phyloP scores from a whole-genome alignment of 2,888 invertebrate genomes.

The Biston stratarius region DNA sequence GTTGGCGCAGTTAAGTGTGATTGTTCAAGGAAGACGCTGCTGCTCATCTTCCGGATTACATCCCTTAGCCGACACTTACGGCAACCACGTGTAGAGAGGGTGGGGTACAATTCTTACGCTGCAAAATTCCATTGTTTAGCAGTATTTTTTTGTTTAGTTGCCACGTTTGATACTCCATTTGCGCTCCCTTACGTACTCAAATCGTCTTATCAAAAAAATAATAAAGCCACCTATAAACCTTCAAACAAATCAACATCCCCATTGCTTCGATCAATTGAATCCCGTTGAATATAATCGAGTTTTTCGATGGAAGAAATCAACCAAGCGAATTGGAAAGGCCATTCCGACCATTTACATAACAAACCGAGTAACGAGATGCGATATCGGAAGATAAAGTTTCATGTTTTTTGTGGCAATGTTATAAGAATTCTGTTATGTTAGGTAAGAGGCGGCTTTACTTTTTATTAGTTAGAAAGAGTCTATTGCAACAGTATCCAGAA shows the following conservation, averaged over 20 bases:
- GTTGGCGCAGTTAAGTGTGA: no score
- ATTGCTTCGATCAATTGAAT: slow-evolving; percentile 44
- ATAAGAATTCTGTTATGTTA: slow-evolving; percentile 4
- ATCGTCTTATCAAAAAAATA: slow-evolving; percentile 26
- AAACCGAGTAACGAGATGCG: slow-evolving; percentile 57
- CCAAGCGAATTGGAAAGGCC: slow-evolving; percentile 51
- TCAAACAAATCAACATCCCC: slow-evolving; percentile 40
- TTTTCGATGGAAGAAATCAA: slow-evolving; percentile 47
- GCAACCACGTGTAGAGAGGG: no score
- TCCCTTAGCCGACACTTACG: no score
- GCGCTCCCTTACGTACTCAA: slow-evolving; percentile 12
- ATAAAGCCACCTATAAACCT: slow-evolving; percentile 34
- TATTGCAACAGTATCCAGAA: background rate
- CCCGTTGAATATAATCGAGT: slow-evolving; percentile 50
- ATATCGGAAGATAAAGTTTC: slow-evolving; percentile 44
- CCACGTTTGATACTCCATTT: background rate
- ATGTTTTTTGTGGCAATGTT: slow-evolving; percentile 35
- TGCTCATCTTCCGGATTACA: no score
- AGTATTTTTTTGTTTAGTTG: no score
- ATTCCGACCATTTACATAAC: slow-evolving; percentile 62
- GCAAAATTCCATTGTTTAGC: no score
- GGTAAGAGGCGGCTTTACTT: slow-evolving; percentile 6
- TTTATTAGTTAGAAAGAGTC: background rate
- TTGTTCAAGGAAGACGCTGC: no score
- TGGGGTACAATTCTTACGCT: no score